A percentile compares a stretch with the other conserved stretches of the same genome.
These are phyloP conservation scores for Triplophysa yarkandensis DNA, from an alignment of 2,797 vertebrate genomes.

Conservation along the genomic window DNA sequence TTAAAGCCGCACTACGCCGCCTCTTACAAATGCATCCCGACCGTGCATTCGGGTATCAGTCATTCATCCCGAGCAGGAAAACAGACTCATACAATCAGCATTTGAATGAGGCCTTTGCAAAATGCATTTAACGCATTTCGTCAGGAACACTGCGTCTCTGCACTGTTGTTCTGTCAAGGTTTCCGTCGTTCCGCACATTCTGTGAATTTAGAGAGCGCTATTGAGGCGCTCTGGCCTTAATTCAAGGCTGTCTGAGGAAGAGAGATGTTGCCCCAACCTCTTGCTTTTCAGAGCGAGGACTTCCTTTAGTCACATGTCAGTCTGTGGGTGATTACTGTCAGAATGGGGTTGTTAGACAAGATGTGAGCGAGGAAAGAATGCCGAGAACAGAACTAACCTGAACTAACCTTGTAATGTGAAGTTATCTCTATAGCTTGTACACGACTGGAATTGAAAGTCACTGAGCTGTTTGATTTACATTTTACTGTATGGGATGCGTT, in stretches of 20 bases:
- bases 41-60: constrained; percentile 45
- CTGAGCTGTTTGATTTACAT: not conserved
- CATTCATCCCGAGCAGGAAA: constrained; percentile 49
- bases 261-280: constrained; percentile 15
- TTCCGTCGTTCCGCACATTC: constrained; percentile 43
- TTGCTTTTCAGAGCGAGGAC: constrained; percentile 15
- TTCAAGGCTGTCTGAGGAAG: constrained; percentile 52
- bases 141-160: constrained; percentile 32
- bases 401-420: not conserved
- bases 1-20: constrained; percentile 39
- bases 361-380: constrained; percentile 8
- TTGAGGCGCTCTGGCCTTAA: constrained; percentile 32
- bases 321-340: constrained; percentile 29
- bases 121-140: constrained; percentile 31
- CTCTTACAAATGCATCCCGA: constrained; percentile 32
- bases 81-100: constrained; percentile 50
- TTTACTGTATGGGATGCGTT: not conserved
- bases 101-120: constrained; percentile 38
- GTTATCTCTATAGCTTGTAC: not conserved
- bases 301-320: constrained; percentile 20
- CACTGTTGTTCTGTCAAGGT: constrained; percentile 49
- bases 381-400: constrained; percentile 1
- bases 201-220: constrained; percentile 29
- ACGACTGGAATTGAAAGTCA: constrained; percentile 23
- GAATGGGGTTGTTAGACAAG: constrained; percentile 21